Base-by-base conservation (phyloP, 2,888 invertebrate species). In the Dicroscelio sp. region DNA sequence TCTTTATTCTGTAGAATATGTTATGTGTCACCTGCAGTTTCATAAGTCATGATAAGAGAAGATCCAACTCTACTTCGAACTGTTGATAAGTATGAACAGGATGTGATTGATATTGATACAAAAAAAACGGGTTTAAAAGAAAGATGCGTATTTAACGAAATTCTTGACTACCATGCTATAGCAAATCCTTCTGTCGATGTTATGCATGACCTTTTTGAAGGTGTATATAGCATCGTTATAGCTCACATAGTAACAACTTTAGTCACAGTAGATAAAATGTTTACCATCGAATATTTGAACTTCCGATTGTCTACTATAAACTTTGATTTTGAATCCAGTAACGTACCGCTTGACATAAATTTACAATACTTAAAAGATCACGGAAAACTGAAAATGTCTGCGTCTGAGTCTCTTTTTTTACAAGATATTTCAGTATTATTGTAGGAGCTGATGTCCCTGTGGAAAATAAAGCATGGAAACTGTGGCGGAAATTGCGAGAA, bases 291-390 rank as follows among this genome's bases (percentile, higher is more conserved):
- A 5, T 67, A 63, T 35, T 31, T 85, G 4, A 85, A 85, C 55
- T 3, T 33, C 38, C 30, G 31, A 3, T 52, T 76, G 55, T 35
- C 33, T 55, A 65, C 65, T 25, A 78, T 76, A 35, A 35, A 85
- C 63, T 67, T 85, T 33, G 78, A n/a, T 63, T 85, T 78, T 58
- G 85, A 85, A 78, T 85, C 85, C 25, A 65, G 75, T 65, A 85
- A 85, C 30, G 35, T 67, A 30, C 76, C 60, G 27, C 76, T 60
- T 35, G 67, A 80, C 31, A 43, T 80, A 14, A 67, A 52, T 80
- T 30, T 65, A 33, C 67, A 80, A 31, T 80, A 80, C 67, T 67
- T 80, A 20, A 80, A 67, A 80, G 80, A 80, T 27, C 8, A 80
- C 25, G 20, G 20, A 17, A 80, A 31, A 80, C 52, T 80, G 23